A percentile compares a stretch with the other conserved stretches of the same genome.
phyloP scores from a whole-genome alignment of 2,113 vertebrate species.

The Callocephalon fimbriatum region DNA sequence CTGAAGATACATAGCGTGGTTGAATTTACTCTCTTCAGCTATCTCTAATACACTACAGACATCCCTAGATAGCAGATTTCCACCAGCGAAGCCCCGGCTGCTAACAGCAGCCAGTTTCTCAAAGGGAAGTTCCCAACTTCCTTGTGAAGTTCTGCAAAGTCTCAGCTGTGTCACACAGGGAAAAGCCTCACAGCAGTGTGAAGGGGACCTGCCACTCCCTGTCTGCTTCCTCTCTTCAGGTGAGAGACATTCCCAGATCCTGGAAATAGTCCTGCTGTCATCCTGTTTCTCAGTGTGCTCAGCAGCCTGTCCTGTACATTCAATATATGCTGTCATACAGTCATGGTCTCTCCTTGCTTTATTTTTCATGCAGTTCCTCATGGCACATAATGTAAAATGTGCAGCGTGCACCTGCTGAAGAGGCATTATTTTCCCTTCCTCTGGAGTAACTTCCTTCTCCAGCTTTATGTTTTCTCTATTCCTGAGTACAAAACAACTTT shows the following conservation, averaged over 20 bases:
- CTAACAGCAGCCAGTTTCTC: not conserved
- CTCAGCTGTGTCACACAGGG: not conserved
- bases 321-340: rapidly evolving
- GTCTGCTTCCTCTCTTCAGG: not conserved
- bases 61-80: not conserved
- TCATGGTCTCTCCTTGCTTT: not conserved
- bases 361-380: not conserved
- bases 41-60: not conserved
- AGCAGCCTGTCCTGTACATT: not conserved
- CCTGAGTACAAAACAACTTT: not conserved
- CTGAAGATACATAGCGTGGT: not conserved
- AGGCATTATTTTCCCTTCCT: not conserved
- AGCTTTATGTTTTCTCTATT: not conserved
- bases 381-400: rapidly evolving
- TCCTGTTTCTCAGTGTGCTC: not conserved
- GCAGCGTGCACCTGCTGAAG: not conserved
- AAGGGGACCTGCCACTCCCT: not conserved
- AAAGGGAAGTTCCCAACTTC: not conserved
- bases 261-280: not conserved
- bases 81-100: not conserved
- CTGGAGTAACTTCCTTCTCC: not conserved
- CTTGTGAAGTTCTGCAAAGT: not conserved
- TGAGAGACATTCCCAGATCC: not conserved
- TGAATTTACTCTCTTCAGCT: not conserved
- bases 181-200: not conserved